A percentile compares a stretch with the other conserved stretches of the same genome.
These are phyloP conservation scores for Ceriagrion tenellum DNA, from an alignment of 2,888 invertebrate species.

Conservation along the genomic window DNA sequence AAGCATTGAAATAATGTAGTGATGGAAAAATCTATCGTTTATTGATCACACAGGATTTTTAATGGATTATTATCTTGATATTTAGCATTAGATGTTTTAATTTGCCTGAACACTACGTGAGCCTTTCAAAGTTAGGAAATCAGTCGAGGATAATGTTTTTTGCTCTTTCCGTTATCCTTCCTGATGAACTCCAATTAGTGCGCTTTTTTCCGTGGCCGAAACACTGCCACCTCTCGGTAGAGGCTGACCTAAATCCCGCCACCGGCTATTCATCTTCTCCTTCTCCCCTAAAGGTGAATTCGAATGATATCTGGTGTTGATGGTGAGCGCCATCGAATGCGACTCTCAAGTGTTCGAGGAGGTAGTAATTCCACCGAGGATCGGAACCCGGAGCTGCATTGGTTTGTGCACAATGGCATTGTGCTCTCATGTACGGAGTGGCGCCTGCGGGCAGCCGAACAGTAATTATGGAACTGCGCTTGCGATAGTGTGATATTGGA, in stretches of 20 bases:
- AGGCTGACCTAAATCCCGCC: neutral
- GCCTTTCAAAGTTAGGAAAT: too few relatives aligned
- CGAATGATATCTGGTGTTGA: neutral
- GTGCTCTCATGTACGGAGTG: too few relatives aligned
- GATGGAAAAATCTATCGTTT: too few relatives aligned
- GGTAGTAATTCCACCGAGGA: neutral
- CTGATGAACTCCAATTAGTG: neutral
- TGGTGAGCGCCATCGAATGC: neutral
- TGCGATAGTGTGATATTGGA: too few relatives aligned
- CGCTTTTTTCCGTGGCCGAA: neutral
- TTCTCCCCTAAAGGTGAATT: neutral
- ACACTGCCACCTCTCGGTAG: neutral
- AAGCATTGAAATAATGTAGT: too few relatives aligned
- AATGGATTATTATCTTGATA: too few relatives aligned
- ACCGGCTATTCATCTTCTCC: neutral
- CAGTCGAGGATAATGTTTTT: neutral
- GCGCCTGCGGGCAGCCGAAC: too few relatives aligned
- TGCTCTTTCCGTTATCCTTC: neutral
- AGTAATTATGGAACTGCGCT: too few relatives aligned
- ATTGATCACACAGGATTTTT: too few relatives aligned
- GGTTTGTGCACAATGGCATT: neutral
- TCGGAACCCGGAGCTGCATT: neutral
- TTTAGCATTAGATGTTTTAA: too few relatives aligned
- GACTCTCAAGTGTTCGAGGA: neutral
- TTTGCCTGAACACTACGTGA: too few relatives aligned